Base-by-base conservation (phyloP, 2,113 vertebrate species). In the Eleginops maclovinus region DNA sequence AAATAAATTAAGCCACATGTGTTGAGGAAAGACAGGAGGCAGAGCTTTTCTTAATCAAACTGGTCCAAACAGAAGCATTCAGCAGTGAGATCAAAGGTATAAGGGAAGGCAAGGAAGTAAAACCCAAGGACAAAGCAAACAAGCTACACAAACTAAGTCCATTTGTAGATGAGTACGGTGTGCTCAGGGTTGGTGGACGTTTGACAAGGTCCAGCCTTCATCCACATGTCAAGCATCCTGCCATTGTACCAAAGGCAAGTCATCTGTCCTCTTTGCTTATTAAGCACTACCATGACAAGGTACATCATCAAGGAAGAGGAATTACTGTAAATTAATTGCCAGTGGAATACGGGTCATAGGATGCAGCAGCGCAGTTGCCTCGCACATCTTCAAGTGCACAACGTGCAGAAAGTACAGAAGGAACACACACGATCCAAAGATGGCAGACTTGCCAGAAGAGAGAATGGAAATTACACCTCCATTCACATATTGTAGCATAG, bases 21-120 rank as follows among this genome's bases (percentile, higher is more conserved):
- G 9, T 51, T 72, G 28, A 79, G 9, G 60, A 72, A 64, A 79
- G 76, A 65, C 51, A 58, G 19, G 51, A 72, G 56, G 28, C 69
- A 65, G 53, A 59, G 28, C 19, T 63, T n/a, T 81, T 74, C 41
- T 3, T 63, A 24, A 75, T 81, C 50, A 70, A 43, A 56, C 1
- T 70, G 16, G 56, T 22, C 16, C 64, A 75, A 56, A 19, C 0
- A 1, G 58, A 75, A 61, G 58, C 0, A 49, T 75, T 75, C 44
- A 26, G 10, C 41, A 55, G 14, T 43, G 64, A 75, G 21, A 70
- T 75, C 36, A 56, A 58, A 24, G 3, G 24, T 31, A 9, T 69
- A 21, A 31, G 19, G 31, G 21, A 75, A 75, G 3, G 17, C 72
- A 81, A 81, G 16, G 13, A 46, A 50, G 78, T 24, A 69, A 69